A percentile compares a stretch with the other conserved stretches of the same genome.
Conservation (phyloP, 2,888 invertebrate species). For the Leucozona laternaria region DNA sequence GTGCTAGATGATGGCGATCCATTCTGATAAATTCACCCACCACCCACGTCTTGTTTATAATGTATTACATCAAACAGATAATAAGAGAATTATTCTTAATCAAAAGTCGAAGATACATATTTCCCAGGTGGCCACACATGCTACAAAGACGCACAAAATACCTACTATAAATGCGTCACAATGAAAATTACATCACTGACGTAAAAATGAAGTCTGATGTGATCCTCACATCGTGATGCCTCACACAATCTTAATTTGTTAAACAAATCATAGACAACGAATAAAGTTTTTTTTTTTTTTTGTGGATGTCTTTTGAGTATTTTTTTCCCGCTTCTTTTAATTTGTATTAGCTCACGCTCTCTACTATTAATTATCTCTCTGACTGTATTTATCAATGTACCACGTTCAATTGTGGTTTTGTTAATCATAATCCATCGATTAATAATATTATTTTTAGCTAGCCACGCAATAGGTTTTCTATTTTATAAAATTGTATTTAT, state of each 20-base stretch:
- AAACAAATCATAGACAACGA: not conserved
- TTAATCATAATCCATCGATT: constrained; percentile 16
- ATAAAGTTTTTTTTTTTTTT: not conserved
- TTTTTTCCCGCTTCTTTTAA: not conserved
- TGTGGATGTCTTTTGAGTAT: not conserved
- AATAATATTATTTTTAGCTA: constrained; percentile 25
- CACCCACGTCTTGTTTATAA: not conserved
- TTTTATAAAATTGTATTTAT: not conserved
- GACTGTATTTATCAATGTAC: constrained; percentile 18
- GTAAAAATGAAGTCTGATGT: constrained; percentile 14
- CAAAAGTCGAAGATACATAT: constrained; percentile 16
- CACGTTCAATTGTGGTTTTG: constrained; percentile 14
- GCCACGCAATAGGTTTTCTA: not conserved
- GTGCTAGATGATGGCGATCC: not conserved
- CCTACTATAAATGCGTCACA: not conserved
- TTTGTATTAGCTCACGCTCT: not conserved
- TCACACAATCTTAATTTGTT: constrained; percentile 9
- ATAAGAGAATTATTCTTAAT: constrained; percentile 12
- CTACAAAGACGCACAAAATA: not conserved
- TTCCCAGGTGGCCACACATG: constrained; percentile 31
- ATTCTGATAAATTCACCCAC: constrained; percentile 3
- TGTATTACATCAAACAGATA: constrained; percentile 5
- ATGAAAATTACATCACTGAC: constrained; percentile 32
- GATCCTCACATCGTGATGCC: not conserved
- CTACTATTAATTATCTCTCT: not conserved